Conservation (phyloP, 2,797 vertebrate species). For the Diceros bicornis region DNA sequence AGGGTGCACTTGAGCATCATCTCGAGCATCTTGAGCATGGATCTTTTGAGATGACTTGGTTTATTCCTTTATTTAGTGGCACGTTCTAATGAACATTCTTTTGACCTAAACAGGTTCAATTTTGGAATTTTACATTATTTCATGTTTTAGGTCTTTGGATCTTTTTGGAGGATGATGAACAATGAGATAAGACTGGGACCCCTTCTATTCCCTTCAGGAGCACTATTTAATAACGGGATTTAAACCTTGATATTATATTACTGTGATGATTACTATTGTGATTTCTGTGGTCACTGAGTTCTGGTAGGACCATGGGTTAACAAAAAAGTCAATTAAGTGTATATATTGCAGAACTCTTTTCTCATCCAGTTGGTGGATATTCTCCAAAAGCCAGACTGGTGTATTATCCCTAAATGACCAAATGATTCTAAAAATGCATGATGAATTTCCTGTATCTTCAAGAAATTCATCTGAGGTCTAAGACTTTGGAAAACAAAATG, state of each 20-base stretch:
- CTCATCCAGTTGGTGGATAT: conserved; percentile 65
- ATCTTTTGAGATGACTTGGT: background rate
- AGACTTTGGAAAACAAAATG: conserved; percentile 30
- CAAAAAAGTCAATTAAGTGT: conserved; percentile 15
- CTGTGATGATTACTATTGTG: background rate
- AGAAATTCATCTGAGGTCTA: conserved; percentile 8
- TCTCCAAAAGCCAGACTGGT: conserved; percentile 87
- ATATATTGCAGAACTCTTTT: conserved; percentile 34
- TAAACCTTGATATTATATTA: background rate
- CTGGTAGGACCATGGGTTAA: background rate
- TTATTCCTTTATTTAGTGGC: background rate
- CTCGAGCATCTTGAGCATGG: background rate
- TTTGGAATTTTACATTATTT: background rate
- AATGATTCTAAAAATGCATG: background rate
- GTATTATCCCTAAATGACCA: conserved; percentile 73
- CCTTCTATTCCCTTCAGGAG: conserved; percentile 86
- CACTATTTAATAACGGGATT: conserved; percentile 82
- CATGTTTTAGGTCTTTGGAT: background rate
- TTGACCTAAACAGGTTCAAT: background rate
- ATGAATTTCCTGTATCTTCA: background rate
- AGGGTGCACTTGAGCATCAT: background rate
- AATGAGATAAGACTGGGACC: background rate
- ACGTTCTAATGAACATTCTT: background rate
- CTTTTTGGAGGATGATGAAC: conserved; percentile 68
- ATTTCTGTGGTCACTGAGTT: conserved; percentile 23